Evolutionary conservation across 2,113 vertebrate species (phyloP).

Genomic region (Solea senegalensis): DNA sequence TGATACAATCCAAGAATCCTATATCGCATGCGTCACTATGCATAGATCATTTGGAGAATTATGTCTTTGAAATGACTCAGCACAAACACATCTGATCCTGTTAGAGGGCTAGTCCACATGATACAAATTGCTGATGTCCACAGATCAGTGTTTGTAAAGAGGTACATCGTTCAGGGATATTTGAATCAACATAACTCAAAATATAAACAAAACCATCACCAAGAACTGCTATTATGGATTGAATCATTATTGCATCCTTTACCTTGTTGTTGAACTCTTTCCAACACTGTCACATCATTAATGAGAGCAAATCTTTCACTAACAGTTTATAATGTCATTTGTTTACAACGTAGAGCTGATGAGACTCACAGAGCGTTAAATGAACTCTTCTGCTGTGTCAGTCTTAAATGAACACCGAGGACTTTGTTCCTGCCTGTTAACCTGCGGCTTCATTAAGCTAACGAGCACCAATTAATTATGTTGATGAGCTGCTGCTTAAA

Average conservation of each 20-base stretch:
- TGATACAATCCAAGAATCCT: too few species aligned
- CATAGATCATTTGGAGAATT: too few species aligned
- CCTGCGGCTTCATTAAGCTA: conserved; percentile 62
- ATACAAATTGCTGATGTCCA: too few species aligned
- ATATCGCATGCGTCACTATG: too few species aligned
- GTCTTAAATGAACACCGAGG: conserved; percentile 27
- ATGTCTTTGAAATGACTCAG: too few species aligned
- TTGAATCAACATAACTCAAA: too few species aligned
- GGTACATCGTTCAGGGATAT: too few species aligned
- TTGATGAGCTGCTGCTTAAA: conserved; percentile 50
- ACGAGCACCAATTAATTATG: conserved; percentile 62
- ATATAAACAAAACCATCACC: too few species aligned
- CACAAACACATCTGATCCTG: too few species aligned
- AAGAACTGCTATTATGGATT: background rate
- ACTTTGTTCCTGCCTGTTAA: conserved; percentile 44
- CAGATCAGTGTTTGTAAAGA: too few species aligned
- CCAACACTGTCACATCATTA: background rate
- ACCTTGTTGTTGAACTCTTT: background rate
- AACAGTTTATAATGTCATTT: conserved; percentile 5
- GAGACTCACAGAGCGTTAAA: background rate
- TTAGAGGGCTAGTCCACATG: too few species aligned
- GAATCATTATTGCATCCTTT: background rate
- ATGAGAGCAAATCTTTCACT: background rate
- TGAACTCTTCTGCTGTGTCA: conserved; percentile 2
- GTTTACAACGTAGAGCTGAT: background rate